phyloP scores from a whole-genome alignment of 2,888 invertebrate genomes.

The Chromoteleia sp. region DNA sequence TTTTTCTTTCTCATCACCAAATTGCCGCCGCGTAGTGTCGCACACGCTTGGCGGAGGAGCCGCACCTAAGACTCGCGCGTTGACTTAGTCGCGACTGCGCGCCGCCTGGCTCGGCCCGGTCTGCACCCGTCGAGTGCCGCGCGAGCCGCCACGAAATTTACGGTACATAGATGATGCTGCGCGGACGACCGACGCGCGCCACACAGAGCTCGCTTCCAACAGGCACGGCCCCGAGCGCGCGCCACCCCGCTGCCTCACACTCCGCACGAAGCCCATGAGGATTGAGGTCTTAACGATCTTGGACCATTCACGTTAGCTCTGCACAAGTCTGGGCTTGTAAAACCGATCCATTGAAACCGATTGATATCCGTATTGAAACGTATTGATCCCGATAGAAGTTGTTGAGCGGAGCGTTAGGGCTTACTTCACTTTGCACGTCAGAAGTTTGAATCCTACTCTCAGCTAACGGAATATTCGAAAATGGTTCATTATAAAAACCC shows the following conservation, averaged over 20 bases:
- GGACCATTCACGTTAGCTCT: too few relatives aligned
- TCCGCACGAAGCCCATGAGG: not conserved
- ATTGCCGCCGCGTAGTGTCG: conserved; percentile 18
- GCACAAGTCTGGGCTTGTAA: too few relatives aligned
- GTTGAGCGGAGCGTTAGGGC: too few relatives aligned
- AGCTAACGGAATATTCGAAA: too few relatives aligned
- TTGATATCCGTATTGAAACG: too few relatives aligned
- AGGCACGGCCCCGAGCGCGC: not conserved
- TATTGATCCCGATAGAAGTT: too few relatives aligned
- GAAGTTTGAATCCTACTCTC: too few relatives aligned
- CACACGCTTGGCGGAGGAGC: conserved; percentile 22
- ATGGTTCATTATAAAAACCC: too few relatives aligned
- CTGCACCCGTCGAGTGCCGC: conserved; percentile 57
- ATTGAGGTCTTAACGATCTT: not conserved
- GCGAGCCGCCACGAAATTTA: conserved; percentile 48
- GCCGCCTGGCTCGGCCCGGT: conserved; percentile 33
- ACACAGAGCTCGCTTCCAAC: conserved; percentile 30
- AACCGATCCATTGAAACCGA: too few relatives aligned
- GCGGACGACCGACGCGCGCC: conserved; percentile 24
- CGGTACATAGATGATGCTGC: conserved; percentile 52
- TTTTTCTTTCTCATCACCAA: conserved; percentile 56
- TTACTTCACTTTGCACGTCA: too few relatives aligned
- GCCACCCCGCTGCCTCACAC: conserved; percentile 1
- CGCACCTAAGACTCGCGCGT: conserved; percentile 45
- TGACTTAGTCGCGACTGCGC: conserved; percentile 36